Percentiles rank a stretch among this genome's conserved stretches.
Conservation (phyloP, 2,113 vertebrate genomes). For the Apeltes quadracus region DNA sequence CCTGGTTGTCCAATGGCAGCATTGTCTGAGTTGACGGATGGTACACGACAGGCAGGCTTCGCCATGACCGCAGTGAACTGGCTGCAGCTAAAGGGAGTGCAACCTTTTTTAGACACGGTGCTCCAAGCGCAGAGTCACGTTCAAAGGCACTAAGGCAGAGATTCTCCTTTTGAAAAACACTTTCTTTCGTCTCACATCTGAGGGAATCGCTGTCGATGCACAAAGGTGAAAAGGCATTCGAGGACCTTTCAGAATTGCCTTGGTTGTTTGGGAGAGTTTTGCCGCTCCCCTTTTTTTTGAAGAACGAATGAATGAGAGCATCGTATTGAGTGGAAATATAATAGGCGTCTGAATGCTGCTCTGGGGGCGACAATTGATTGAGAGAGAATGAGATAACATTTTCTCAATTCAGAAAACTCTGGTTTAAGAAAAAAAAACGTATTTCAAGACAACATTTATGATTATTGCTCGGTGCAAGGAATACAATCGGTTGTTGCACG, state of each 20-base stretch:
- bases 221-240: slow-evolving; percentile 46
- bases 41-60: background rate
- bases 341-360: slow-evolving; percentile 49
- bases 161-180: slow-evolving; percentile 33
- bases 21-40: background rate
- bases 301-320: slow-evolving; percentile 50
- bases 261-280: slow-evolving; percentile 40
- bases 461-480: slow-evolving; percentile 16
- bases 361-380: slow-evolving; percentile 50
- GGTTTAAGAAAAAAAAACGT: slow-evolving; percentile 31
- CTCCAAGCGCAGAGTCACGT: slow-evolving; percentile 26
- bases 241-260: slow-evolving; percentile 39
- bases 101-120: slow-evolving; percentile 21
- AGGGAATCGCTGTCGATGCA: slow-evolving; percentile 32
- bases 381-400: slow-evolving; percentile 52
- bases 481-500: slow-evolving; percentile 28
- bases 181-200: slow-evolving; percentile 40
- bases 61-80: background rate
- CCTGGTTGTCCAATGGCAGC: background rate
- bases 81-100: slow-evolving; percentile 5
- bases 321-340: slow-evolving; percentile 53
- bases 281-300: slow-evolving; percentile 8
- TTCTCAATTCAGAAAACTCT: slow-evolving; percentile 41
- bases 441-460: slow-evolving; percentile 25
- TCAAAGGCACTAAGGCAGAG: slow-evolving; percentile 33